These are phyloP conservation scores for Venturia canescens DNA, from an alignment of 1,140 invertebrate species.

Conservation along the genomic window DNA sequence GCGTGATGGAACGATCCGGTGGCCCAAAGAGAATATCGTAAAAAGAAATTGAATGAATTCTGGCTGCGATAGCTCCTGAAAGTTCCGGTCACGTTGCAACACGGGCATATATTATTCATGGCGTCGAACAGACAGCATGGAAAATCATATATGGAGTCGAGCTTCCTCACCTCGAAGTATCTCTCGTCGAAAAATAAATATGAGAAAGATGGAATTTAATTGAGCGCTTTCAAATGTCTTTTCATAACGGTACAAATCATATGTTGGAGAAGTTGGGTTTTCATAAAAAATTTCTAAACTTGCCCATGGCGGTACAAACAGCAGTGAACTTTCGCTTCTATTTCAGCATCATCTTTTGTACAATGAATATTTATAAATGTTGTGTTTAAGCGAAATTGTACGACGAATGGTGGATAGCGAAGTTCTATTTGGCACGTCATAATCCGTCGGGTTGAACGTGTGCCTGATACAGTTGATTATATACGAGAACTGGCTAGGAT, in stretches of 20 bases:
- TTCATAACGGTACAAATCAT: too few species aligned
- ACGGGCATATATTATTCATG: neutral
- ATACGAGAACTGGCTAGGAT: neutral
- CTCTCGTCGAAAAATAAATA: too few species aligned
- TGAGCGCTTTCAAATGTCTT: too few species aligned
- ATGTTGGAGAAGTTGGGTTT: too few species aligned
- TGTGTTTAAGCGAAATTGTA: neutral
- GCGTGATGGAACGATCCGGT: neutral
- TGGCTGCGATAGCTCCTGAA: neutral
- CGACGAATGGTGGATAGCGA: neutral
- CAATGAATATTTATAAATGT: neutral
- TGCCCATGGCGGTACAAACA: too few species aligned
- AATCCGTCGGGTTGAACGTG: neutral
- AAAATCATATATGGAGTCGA: too few species aligned
- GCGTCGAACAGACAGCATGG: neutral
- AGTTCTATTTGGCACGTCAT: constrained; percentile 1
- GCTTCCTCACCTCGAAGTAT: too few species aligned
- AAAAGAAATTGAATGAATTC: neutral
- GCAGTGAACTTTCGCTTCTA: too few species aligned
- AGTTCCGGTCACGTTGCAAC: neutral
- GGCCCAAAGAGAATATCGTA: neutral
- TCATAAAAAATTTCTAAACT: too few species aligned
- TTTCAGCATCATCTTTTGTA: too few species aligned
- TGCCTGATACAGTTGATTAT: neutral
- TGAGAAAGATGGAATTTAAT: too few species aligned